These are phyloP conservation scores for Eristalis intricaria DNA, from an alignment of 2,888 invertebrate genomes.

Conservation along the genomic window DNA sequence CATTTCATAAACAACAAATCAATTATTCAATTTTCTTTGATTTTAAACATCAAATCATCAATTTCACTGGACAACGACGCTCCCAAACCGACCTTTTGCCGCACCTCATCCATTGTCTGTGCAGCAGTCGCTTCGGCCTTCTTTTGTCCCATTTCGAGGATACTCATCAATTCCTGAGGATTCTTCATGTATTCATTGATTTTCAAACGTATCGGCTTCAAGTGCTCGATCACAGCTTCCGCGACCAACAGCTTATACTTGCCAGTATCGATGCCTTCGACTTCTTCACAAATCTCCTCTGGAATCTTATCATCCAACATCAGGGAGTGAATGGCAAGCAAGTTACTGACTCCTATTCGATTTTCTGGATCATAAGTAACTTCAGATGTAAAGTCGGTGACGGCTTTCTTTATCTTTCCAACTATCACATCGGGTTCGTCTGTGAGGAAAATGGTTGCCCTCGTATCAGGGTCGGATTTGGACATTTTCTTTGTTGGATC, in stretches of 20 bases:
- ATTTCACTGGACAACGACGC: slow-evolving; percentile 32
- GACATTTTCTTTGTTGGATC: slow-evolving; percentile 98
- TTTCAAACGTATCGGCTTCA: slow-evolving; percentile 87
- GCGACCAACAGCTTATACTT: slow-evolving; percentile 89
- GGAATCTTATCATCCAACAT: slow-evolving; percentile 84
- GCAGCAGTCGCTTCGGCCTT: slow-evolving; percentile 85
- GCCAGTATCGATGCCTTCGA: slow-evolving; percentile 86
- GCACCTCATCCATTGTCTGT: slow-evolving; percentile 85
- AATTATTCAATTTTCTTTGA: not conserved
- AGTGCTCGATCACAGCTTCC: slow-evolving; percentile 86
- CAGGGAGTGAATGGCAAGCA: slow-evolving; percentile 91
- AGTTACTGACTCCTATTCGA: slow-evolving; percentile 94
- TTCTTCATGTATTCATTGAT: slow-evolving; percentile 84
- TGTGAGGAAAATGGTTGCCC: slow-evolving; percentile 89
- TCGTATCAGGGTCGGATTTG: slow-evolving; percentile 92
- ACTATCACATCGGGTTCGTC: slow-evolving; percentile 88
- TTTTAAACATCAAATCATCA: not conserved
- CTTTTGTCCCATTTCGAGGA: slow-evolving; percentile 85
- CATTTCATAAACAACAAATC: not conserved
- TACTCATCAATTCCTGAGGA: slow-evolving; percentile 84
- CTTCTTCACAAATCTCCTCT: slow-evolving; percentile 87
- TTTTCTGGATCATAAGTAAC: slow-evolving; percentile 90
- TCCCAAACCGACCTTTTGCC: slow-evolving; percentile 84
- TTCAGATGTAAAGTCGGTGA: slow-evolving; percentile 93
- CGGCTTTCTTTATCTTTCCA: slow-evolving; percentile 91